A percentile compares a stretch with the other conserved stretches of the same genome.
Evolutionary conservation across 2,888 invertebrate species (phyloP).

Genomic region (Podabrus alpinus): DNA sequence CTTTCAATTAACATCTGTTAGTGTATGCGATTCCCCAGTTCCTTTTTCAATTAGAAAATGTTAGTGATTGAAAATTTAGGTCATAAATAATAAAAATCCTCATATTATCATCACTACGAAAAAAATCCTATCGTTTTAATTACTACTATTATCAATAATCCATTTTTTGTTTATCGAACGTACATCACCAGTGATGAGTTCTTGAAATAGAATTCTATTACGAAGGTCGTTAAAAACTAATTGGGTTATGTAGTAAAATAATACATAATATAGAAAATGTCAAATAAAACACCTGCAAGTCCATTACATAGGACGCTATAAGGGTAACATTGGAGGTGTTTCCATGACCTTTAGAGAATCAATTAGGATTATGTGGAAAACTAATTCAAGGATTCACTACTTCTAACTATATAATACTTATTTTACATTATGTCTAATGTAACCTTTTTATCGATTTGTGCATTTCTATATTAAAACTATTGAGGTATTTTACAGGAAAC

Average conservation of each 20-base stretch:
- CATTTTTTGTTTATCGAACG: neutral
- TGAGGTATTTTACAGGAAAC: neutral
- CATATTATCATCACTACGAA: neutral
- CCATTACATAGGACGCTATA: neutral
- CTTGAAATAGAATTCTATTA: conserved; percentile 9
- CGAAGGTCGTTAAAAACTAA: conserved; percentile 26
- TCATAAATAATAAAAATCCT: neutral
- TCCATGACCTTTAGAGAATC: neutral
- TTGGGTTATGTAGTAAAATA: conserved; percentile 26
- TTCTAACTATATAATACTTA: too few relatives aligned
- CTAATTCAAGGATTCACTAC: neutral
- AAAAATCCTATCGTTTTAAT: neutral
- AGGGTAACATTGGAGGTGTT: neutral
- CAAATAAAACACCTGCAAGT: neutral
- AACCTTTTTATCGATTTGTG: neutral
- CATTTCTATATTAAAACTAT: neutral
- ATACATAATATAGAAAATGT: conserved; percentile 14
- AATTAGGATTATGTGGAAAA: neutral
- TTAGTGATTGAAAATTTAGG: neutral
- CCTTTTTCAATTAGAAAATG: neutral
- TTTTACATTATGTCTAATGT: neutral
- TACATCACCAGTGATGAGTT: neutral
- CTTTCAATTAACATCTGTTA: conserved; percentile 28
- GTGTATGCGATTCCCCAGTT: neutral
- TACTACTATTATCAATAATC: neutral